Evolutionary conservation across 2,888 invertebrate species (phyloP), one percentile per base, ranked within the genome.

Genomic region (Timandra comae): DNA sequence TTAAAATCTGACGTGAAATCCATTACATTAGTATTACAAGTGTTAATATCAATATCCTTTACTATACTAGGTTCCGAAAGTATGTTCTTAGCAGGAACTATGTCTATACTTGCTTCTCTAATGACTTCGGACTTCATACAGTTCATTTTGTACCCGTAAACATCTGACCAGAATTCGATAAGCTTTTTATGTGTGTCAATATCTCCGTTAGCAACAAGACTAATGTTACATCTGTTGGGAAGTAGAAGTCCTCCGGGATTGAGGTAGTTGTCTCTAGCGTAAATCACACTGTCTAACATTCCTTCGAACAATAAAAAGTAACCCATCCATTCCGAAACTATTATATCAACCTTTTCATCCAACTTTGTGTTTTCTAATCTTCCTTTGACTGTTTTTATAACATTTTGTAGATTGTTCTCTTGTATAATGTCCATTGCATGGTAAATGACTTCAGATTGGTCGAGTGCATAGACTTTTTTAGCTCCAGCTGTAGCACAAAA

Each of bases 261-360:
- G 4, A 98, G 87, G 69, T 91, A 93, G 50, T 91, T 89, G 55
- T 98, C 92, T 56, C 97, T 88, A 0, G 96, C 96, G 71, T 93
- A 93, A 44, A 99, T 90, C 7, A 98, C 92, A 64, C 96, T 95
- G 63, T 98, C 97, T 38, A 98, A 70, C 98, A 99, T 99, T 26
- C 96, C 97, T 84, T 99, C 98, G 72, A 96, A 98, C 1, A 98
- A 78, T 23, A 99, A 85, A 69, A 98, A 98, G 71, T 99, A 99
- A 0, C 98, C 98, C 98, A 99, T 99, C 97, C 98, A 99, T 73
- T 99, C 98, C 0, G 98, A 98, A 2, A 99, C 91, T 48, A 99
- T 95, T 3, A 97, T 90, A 70, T 99, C 98, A 21, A 94, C 93
- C 73, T 93, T 91, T 33, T 92, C 90, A 1, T 93, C 93, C 28